Evolutionary conservation across 2,113 vertebrate species (phyloP), one percentile per base, ranked within the genome.

Genomic region (Rhombomys opimus): DNA sequence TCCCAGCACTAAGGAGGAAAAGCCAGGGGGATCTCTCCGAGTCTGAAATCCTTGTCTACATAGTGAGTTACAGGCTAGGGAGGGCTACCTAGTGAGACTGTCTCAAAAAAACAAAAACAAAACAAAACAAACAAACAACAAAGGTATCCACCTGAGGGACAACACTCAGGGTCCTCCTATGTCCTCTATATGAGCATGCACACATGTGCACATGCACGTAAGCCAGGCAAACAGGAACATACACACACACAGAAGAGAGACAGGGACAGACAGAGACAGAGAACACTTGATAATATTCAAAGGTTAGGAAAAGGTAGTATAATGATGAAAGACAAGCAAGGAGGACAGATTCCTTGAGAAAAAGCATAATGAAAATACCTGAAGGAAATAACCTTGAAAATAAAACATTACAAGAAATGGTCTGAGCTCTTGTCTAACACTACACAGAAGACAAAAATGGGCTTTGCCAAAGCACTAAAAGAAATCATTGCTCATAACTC

Each of bases 341-440:
- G 4, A 46, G 2, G 46, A 77, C n/a, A 67, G 30, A 87, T 38
- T 84, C 63, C 14, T 91, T 32, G 75, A 91, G 61, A 94, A 96
- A 93, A 10, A 4, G 46, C 15, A 59, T 50, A 86, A 94, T 89
- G 70, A 78, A 95, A 91, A 54, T 15, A 68, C 76, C 17, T 38
- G 35, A 67, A 88, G 35, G 70, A 89, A 93, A 41, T 41, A 77
- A 67, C 7, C 84, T 89, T 67, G 61, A 89, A 91, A 96, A 93
- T 93, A 78, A 76, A 93, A 70, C 30, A 96, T 46, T 61, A 38
- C 46, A 9, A 20, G 46, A 52, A 85, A 93, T 61, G 38, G 32
- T 61, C 52, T 68, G 78, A 87, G 82, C 20, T 80, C 87, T 92
- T 84, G 18, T 30, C 61, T 96, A 72, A 85, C 9, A 57, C 20